phyloP scores from a whole-genome alignment of 1,140 invertebrate species.

The Macrobrachium rosenbergii region DNA sequence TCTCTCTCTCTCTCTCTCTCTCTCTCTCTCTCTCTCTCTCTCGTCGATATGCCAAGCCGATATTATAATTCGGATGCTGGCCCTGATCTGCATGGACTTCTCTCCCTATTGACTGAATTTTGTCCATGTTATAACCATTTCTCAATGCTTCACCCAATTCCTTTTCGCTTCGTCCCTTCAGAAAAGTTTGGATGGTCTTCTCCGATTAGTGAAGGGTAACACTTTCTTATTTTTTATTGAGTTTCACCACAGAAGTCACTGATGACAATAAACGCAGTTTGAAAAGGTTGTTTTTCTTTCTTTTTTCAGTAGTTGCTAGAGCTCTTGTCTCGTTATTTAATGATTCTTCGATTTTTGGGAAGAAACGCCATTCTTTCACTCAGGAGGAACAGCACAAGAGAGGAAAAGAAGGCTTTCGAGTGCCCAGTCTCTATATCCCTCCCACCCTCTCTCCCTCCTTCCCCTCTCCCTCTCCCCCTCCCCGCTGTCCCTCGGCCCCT shows the following conservation, averaged over 20 bases:
- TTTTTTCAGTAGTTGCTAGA: neutral
- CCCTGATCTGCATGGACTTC: slow-evolving; percentile 58
- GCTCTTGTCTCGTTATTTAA: too few relatives aligned
- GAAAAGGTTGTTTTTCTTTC: neutral
- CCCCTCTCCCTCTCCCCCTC: neutral
- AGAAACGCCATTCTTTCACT: too few relatives aligned
- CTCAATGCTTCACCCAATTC: slow-evolving; percentile 21
- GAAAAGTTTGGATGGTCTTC: neutral
- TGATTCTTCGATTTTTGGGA: too few relatives aligned
- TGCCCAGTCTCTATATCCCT: neutral
- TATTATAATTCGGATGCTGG: slow-evolving; percentile 63
- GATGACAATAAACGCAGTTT: too few relatives aligned
- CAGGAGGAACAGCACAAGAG: too few relatives aligned
- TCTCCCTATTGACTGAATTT: slow-evolving; percentile 61
- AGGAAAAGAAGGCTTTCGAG: too few relatives aligned
- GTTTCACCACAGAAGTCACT: too few relatives aligned
- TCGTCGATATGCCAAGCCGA: slow-evolving; percentile 57
- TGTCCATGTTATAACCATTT: slow-evolving; percentile 46
- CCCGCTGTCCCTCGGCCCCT: neutral
- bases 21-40: slow-evolving; percentile 19
- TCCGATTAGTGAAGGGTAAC: neutral
- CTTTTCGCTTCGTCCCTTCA: slow-evolving; percentile 46
- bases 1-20: neutral
- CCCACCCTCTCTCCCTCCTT: neutral
- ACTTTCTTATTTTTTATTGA: too few relatives aligned